These are phyloP conservation scores for Mystacornis crossleyi DNA, from an alignment of 2,113 vertebrate species.

Conservation along the genomic window DNA sequence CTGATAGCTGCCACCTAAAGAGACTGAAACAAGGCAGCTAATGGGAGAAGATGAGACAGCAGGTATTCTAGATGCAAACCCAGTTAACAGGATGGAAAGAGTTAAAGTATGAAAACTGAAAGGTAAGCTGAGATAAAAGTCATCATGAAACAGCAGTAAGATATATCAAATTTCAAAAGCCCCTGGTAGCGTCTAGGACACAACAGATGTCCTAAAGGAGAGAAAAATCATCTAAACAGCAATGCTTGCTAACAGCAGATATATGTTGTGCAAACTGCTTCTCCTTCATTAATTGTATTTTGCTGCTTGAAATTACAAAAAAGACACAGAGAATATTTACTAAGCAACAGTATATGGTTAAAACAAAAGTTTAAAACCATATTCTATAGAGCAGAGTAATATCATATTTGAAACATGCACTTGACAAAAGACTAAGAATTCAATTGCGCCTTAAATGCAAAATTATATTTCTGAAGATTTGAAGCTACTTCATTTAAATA, in stretches of 20 bases:
- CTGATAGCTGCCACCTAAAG: background rate
- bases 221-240: background rate
- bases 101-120: background rate
- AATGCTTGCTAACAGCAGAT: background rate
- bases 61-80: background rate
- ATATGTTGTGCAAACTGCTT: background rate
- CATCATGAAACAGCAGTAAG: background rate
- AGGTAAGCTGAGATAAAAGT: background rate
- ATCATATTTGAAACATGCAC: background rate
- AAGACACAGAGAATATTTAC: background rate
- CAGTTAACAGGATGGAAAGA: background rate
- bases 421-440: background rate
- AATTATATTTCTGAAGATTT: background rate
- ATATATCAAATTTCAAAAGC: background rate
- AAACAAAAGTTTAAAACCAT: background rate
- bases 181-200: background rate
- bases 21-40: background rate
- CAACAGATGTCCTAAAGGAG: background rate
- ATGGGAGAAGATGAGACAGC: background rate
- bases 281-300: background rate
- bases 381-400: background rate
- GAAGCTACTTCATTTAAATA: background rate
- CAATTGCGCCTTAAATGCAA: background rate
- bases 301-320: background rate
- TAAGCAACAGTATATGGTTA: background rate